These are phyloP conservation scores for Philopedon plagiatum DNA, from an alignment of 2,888 invertebrate genomes.

Conservation along the genomic window DNA sequence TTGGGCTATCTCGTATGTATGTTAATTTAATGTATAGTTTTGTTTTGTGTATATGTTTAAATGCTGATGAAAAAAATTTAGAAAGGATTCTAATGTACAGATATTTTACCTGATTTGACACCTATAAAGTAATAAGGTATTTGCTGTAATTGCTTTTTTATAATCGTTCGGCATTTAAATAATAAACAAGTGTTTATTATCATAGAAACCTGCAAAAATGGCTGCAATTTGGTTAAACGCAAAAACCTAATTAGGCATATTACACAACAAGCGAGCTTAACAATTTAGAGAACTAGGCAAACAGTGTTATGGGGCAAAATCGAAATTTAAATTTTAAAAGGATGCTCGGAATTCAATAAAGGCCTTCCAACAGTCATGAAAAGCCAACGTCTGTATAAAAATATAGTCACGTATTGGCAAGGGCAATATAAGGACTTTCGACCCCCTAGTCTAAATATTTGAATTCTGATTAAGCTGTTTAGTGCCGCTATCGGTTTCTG, in stretches of 20 bases:
- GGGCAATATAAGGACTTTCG: constrained; percentile 24
- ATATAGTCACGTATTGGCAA: constrained; percentile 29
- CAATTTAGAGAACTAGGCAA: constrained; percentile 11
- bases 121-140: too few species aligned
- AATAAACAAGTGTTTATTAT: too few species aligned
- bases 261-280: constrained; percentile 9
- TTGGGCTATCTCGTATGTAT: neutral
- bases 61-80: too few species aligned
- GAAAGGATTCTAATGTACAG: too few species aligned
- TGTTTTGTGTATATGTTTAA: too few species aligned
- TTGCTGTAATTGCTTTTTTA: too few species aligned
- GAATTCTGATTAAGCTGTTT: constrained; percentile 27
- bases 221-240: too few species aligned
- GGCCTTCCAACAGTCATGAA: constrained; percentile 12
- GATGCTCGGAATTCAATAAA: constrained; percentile 31
- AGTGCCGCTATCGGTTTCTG: neutral
- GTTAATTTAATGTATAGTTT: neutral
- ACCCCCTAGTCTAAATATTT: constrained; percentile 25
- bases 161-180: too few species aligned
- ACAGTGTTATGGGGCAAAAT: constrained; percentile 13
- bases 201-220: too few species aligned
- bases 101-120: too few species aligned
- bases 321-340: neutral
- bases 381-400: constrained; percentile 24
- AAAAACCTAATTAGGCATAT: neutral